Evolutionary conservation across 2,888 invertebrate species (phyloP).

Genomic region (Dicycla oo): DNA sequence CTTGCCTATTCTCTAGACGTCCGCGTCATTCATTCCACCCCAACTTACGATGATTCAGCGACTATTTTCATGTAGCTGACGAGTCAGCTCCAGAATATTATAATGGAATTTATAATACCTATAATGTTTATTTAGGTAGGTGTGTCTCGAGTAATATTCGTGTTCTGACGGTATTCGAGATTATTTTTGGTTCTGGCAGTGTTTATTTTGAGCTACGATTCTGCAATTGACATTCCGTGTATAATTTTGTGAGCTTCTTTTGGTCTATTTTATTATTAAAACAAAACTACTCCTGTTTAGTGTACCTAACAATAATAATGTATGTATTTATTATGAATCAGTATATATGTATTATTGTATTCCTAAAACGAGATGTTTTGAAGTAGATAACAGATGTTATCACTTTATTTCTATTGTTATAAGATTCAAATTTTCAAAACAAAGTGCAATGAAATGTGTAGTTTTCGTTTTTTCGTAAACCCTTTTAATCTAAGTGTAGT

Average conservation of each 20-base stretch:
- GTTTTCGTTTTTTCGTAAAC: too few relatives aligned
- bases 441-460: too few relatives aligned
- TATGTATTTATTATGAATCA: too few relatives aligned
- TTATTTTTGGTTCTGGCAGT: conserved; percentile 12
- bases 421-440: too few relatives aligned
- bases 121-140: background rate
- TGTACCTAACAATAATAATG: too few relatives aligned
- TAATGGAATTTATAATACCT: conserved; percentile 6
- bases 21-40: background rate
- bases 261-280: background rate
- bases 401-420: too few relatives aligned
- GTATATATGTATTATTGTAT: too few relatives aligned
- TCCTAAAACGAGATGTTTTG: too few relatives aligned
- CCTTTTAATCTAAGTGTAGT: too few relatives aligned
- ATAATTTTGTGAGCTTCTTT: background rate
- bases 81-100: background rate
- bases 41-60: background rate
- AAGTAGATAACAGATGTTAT: too few relatives aligned
- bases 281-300: background rate
- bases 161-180: background rate
- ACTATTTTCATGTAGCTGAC: conserved; percentile 1
- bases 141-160: background rate
- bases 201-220: conserved; percentile 3
- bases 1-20: too few relatives aligned
- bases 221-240: background rate